Base-by-base conservation (phyloP, 2,797 vertebrate species). In the Sebastes vulpes region DNA sequence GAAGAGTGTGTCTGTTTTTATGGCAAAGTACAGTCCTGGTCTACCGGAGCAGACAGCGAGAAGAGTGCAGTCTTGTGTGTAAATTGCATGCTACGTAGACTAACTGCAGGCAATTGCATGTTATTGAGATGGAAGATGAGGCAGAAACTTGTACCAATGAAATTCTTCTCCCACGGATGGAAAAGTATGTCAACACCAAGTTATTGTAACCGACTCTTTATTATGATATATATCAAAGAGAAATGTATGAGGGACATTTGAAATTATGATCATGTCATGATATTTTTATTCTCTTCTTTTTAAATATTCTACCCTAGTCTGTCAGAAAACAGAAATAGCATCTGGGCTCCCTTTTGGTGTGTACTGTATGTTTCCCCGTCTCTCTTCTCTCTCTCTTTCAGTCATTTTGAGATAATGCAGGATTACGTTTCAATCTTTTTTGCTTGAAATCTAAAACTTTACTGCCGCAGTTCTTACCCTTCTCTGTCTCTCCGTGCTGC, bases 101-200 rank as follows among this genome's bases (percentile, higher is more conserved):
- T 92, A 94, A 94, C 88, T 94, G 86, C 88, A 89, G 90, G 91
- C 89, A 95, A 94, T 92, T 90, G 85, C 83, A 91, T 89, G 91
- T 91, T 92, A 90, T 89, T 84, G 81, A 92, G 90, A 90, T 78
- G 68, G 82, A 78, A 84, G 72, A 89, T 86, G 69, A 92, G 89
- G 78, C 68, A 90, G 86, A 85, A 90, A 86, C 78, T 79, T 86
- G 87, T 83, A 86, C 65, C 76, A 78, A 86, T 87, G 42, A 73
- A 77, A 81, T 82, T 84, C 56, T 58, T 88, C 80, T 83, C 71
- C 73, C 69, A 59, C 18, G 6, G 42, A 83, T 65, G 69, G 61
- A 84, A 46, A 92, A 90, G 79, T 87, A 66, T 91, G 84, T 86
- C 86, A 89, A 73, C 70, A 71, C 23, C 14, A 42, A 69, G 75